Base-by-base conservation (phyloP, 2,888 invertebrate genomes). In the Agrotis clavis region DNA sequence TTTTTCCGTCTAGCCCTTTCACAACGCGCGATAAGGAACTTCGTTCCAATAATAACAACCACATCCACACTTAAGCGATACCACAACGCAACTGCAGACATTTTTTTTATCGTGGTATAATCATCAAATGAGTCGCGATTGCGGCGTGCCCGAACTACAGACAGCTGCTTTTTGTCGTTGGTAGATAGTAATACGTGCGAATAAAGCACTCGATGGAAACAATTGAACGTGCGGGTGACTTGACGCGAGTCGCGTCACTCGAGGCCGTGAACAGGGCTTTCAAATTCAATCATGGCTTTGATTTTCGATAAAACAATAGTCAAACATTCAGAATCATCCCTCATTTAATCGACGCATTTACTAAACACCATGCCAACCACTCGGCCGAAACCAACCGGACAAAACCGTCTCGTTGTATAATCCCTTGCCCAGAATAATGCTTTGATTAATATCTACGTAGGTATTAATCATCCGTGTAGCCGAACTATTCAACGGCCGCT, bases 381-480 rank as follows among this genome's bases (percentile, higher is more conserved):
- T 66, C 70, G 74, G 51, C 74, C 67, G 60, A 69, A 73, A 66
- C 79, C 70, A 61, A 72, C 57, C 47, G 69, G 67, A 74, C 79
- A 79, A 83, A 79, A 79, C 48, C 70, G 41, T 70, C 65, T 59
- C 54, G 61, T 79, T 66, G 74, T 67, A 74, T 79, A 79, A 81
- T 82, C 79, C 83, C 47, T 50, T 51, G 16, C 45, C 59, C 89
- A 87, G 89, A 90, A 92, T 92, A 92, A 93, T 92, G 90, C 90
- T 89, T 89, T 94, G 93, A 93, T 93, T 94, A 94, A 93, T 94
- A 93, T 88, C 91, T 88, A 88, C 91, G 88, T 91, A n/a, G n/a
- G n/a, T n/a, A 93, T 93, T 93, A 93, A 92, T 94, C 94, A 94
- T 92, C 89, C 89, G 91, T 88, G 89, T 87, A 89, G 88, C 91